phyloP scores from a whole-genome alignment of 1,140 invertebrate genomes.

The Laupala kohalensis region DNA sequence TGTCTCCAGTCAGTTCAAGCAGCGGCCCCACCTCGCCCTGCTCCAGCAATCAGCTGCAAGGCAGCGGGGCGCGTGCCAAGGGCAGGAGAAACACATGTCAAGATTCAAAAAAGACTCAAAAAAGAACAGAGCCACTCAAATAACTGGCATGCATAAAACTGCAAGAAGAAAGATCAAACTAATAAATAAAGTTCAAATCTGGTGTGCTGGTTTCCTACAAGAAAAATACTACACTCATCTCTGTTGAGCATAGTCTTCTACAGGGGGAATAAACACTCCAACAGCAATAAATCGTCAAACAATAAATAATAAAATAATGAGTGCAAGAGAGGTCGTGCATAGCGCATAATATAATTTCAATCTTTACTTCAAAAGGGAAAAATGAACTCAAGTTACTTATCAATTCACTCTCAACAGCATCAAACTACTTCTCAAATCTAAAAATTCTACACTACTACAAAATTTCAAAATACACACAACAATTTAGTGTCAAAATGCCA shows the following conservation, averaged over 20 bases:
- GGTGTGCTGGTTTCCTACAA: background rate
- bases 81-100: background rate
- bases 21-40: background rate
- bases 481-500: constrained; percentile 5
- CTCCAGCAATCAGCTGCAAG: background rate
- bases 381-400: background rate
- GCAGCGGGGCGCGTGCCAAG: background rate
- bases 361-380: background rate
- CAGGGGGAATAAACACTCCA: background rate
- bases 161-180: background rate
- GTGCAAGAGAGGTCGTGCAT: background rate
- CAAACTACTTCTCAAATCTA: constrained; percentile 6
- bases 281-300: background rate
- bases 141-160: background rate
- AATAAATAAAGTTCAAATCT: background rate
- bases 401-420: constrained; percentile 7
- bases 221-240: background rate
- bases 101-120: background rate
- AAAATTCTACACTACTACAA: constrained; percentile 4
- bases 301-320: background rate
- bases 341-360: background rate
- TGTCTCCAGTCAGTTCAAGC: constrained; percentile 6
- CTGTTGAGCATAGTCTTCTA: background rate
- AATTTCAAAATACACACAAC: constrained; percentile 4
- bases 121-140: background rate